These are phyloP conservation scores for Pseudochirops cupreus DNA, from an alignment of 2,797 vertebrate genomes.

Conservation along the genomic window DNA sequence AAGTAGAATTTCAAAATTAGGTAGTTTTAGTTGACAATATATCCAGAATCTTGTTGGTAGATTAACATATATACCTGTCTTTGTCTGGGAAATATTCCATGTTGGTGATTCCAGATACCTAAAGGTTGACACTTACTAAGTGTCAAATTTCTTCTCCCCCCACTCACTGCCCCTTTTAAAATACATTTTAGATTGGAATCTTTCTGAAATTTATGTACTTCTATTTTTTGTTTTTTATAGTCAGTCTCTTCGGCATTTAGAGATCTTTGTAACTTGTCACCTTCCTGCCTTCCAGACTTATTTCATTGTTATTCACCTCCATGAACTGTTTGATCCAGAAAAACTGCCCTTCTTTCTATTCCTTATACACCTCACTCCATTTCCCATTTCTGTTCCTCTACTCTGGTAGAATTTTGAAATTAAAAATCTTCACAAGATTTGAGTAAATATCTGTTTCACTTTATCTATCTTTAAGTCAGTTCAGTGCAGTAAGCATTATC, in stretches of 20 bases:
- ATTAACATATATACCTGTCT: neutral
- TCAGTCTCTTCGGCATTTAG: neutral
- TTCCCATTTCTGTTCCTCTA: neutral
- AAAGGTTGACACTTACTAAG: neutral
- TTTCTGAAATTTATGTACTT: neutral
- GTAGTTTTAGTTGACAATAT: neutral
- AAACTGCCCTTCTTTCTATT: neutral
- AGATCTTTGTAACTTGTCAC: neutral
- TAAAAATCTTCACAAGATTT: neutral
- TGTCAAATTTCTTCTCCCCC: neutral
- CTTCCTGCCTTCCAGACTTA: neutral
- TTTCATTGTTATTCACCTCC: neutral
- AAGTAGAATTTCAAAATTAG: constrained; percentile 19
- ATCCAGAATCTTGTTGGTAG: neutral
- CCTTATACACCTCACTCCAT: neutral
- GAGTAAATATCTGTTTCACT: neutral
- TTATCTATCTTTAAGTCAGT: neutral
- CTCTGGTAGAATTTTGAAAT: neutral
- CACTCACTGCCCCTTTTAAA: neutral
- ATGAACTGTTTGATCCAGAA: neutral
- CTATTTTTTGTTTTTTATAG: neutral
- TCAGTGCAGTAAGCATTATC: neutral
- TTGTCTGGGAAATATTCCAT: neutral
- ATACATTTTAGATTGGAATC: neutral
- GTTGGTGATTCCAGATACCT: neutral